Conservation (phyloP, 1,140 invertebrate genomes). For the Sesamia nonagrioides region DNA sequence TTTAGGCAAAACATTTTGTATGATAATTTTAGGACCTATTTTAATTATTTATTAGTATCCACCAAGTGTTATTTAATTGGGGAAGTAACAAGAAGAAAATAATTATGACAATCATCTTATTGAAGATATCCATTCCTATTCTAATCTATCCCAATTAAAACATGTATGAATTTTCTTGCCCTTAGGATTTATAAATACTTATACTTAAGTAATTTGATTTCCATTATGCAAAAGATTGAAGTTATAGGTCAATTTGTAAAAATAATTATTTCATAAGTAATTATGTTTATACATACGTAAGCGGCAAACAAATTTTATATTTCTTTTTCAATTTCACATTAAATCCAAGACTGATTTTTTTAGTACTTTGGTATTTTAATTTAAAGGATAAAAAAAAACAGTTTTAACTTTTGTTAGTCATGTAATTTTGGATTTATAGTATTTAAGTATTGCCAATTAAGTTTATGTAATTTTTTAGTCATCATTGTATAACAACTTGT, state of each 20-base stretch:
- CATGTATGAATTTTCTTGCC: conserved; percentile 17
- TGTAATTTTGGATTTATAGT: conserved; percentile 11
- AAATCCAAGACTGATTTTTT: conserved; percentile 69
- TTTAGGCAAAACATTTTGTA: conserved; percentile 52
- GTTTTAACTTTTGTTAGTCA: background rate
- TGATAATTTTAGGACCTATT: conserved; percentile 38
- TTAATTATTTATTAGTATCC: conserved; percentile 30
- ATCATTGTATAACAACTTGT: background rate
- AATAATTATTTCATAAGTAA: background rate
- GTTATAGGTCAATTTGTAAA: conserved; percentile 34
- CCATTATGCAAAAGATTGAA: conserved; percentile 12
- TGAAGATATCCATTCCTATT: background rate
- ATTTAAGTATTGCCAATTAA: background rate
- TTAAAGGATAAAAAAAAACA: conserved; percentile 19
- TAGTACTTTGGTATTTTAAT: conserved; percentile 45
- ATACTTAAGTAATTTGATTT: conserved; percentile 21
- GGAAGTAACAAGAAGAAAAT: background rate
- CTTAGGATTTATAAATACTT: conserved; percentile 3
- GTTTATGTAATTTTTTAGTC: background rate
- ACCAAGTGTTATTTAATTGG: conserved; percentile 22
- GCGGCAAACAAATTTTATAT: conserved; percentile 40
- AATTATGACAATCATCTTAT: background rate
- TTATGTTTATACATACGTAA: conserved; percentile 27
- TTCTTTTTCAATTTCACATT: conserved; percentile 52
- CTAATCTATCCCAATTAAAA: background rate